phyloP scores from a whole-genome alignment of 2,113 vertebrate species.

The Percina caprodes region DNA sequence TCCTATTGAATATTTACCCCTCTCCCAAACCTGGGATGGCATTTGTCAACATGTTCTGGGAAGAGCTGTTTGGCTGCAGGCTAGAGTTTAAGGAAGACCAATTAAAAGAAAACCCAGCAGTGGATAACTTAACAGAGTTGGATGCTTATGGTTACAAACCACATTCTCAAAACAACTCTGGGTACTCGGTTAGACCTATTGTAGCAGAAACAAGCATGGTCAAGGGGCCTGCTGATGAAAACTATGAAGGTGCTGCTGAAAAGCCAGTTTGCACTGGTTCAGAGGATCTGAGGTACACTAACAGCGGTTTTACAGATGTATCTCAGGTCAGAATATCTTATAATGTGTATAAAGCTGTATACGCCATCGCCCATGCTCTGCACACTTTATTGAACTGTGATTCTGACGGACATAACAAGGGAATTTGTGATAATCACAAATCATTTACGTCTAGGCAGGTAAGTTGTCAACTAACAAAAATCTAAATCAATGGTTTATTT shows the following conservation, averaged over 20 bases:
- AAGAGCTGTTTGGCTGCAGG: constrained; percentile 80
- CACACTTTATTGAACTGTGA: constrained; percentile 75
- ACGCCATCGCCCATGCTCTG: constrained; percentile 78
- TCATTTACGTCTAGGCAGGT: constrained; percentile 76
- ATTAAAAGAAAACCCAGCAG: background rate
- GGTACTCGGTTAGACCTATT: background rate
- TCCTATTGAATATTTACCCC: constrained; percentile 75
- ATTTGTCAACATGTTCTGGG: constrained; percentile 83
- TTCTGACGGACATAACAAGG: constrained; percentile 5
- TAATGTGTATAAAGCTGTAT: constrained; percentile 84
- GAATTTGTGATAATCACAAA: constrained; percentile 56
- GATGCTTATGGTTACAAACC: constrained; percentile 3
- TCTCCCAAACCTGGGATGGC: constrained; percentile 70
- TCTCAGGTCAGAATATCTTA: constrained; percentile 81
- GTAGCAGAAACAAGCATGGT: background rate
- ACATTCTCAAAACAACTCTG: constrained; percentile 10
- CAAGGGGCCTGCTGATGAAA: background rate
- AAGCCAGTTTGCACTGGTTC: constrained; percentile 74
- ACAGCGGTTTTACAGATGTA: constrained; percentile 78
- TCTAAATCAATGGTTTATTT: background rate
- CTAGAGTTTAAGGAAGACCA: constrained; percentile 47
- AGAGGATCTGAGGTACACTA: constrained; percentile 71
- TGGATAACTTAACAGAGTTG: background rate
- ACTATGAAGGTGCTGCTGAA: background rate
- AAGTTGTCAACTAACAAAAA: constrained; percentile 1